A percentile compares a stretch with the other conserved stretches of the same genome.
phyloP scores from a whole-genome alignment of 2,113 vertebrate genomes.

The Proterorhinus semilunaris region DNA sequence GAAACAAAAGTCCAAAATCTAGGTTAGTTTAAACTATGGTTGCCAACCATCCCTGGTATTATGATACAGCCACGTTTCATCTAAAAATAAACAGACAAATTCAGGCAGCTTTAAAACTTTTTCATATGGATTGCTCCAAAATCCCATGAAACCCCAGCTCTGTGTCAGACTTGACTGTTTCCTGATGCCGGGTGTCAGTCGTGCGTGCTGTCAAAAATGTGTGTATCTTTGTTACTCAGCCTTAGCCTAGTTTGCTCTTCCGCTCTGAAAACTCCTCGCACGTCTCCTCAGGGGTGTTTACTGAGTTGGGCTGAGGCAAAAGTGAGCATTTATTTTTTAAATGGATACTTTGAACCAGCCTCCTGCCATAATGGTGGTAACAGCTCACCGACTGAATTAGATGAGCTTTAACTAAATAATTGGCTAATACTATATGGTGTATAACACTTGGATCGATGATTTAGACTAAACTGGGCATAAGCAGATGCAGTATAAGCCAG shows the following conservation, averaged over 20 bases:
- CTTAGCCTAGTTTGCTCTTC: slow-evolving; percentile 42
- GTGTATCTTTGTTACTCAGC: slow-evolving; percentile 19
- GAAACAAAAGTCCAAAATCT: not conserved
- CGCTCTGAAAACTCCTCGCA: slow-evolving; percentile 18
- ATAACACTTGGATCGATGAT: too few relatives aligned
- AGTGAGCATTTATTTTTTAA: slow-evolving; percentile 5
- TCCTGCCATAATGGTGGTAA: slow-evolving; percentile 25
- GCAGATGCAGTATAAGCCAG: not conserved
- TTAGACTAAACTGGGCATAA: too few relatives aligned
- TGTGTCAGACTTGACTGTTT: slow-evolving; percentile 22
- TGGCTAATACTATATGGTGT: too few relatives aligned
- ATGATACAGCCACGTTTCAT: not conserved
- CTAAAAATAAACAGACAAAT: slow-evolving; percentile 9
- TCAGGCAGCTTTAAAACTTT: not conserved
- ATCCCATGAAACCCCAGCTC: not conserved
- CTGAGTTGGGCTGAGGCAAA: slow-evolving; percentile 29
- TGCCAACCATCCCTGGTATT: not conserved
- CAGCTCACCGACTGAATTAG: not conserved
- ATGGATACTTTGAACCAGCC: slow-evolving; percentile 15
- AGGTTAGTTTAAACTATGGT: not conserved
- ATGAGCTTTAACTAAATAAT: not conserved
- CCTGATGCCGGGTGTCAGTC: slow-evolving; percentile 3
- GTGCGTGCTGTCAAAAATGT: slow-evolving; percentile 14
- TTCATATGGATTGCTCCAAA: slow-evolving; percentile 5
- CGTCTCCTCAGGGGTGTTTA: slow-evolving; percentile 40